Evolutionary conservation across 1,140 invertebrate species (phyloP), one percentile per base, ranked within the genome.

Genomic region (Drosophila pruinosa): DNA sequence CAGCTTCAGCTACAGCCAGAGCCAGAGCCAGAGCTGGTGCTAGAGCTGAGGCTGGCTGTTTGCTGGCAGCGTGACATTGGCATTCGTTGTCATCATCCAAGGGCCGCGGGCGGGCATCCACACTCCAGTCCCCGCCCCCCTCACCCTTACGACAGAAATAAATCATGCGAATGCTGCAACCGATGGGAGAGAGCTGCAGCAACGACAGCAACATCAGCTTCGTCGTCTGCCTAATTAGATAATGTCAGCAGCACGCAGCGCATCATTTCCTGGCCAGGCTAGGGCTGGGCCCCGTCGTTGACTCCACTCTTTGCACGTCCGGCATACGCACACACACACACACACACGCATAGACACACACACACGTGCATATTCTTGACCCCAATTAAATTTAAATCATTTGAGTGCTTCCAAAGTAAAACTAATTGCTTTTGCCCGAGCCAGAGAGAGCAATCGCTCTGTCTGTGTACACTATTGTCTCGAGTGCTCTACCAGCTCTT

Each of bases 321-420:
- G 52, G 61, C 39, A 63, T 8, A 54, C 39, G 26, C 19, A 56
- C 15, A 41, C 15, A 12, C 14, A 34, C 19, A 17, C 15, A 26
- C 21, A 34, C 24, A 75, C 38, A 53, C 36, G 24, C 26, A 24
- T 8, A 14, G 34, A 24, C 10, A 15, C 31, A 17, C 15, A 47
- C 7, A 50, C 34, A 47, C 52, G 21, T 59, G 41, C 41, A 59
- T 67, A 77, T 67, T 73, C 76, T 85, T 85, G 81, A 81, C 77
- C 81, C 73, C 81, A 85, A 85, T 88, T 85, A 85, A 86, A 85
- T 77, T 85, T 85, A 85, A 85, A 86, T 88, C 79, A 85, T 88
- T 86, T 71, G 77, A 85, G 80, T 77, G 81, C 73, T 64, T 48
- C 68, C 58, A 59, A 86, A 85, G 81, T 77, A 70, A 85, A 83